These are phyloP conservation scores for Arge pagana DNA, from an alignment of 2,888 invertebrate genomes.

Conservation along the genomic window DNA sequence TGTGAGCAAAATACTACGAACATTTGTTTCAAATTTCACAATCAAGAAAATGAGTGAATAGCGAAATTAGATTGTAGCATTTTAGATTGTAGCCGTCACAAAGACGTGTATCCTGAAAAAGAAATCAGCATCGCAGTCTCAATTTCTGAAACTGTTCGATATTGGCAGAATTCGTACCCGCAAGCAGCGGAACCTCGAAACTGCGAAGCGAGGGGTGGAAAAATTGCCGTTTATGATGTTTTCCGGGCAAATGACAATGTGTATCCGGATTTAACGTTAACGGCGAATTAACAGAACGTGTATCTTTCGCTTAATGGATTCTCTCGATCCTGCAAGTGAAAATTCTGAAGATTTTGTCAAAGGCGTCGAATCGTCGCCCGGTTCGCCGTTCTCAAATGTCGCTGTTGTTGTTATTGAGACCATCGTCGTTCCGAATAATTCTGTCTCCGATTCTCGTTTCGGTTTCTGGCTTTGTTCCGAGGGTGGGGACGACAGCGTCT, in stretches of 20 bases:
- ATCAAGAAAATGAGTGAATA: no score
- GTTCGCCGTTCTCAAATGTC: constrained; percentile 45
- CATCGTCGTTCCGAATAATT: constrained; percentile 35
- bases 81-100: no score
- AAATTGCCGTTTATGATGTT: no score
- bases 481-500: constrained; percentile 36
- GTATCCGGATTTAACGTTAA: not conserved
- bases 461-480: constrained; percentile 35
- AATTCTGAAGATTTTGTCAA: constrained; percentile 41
- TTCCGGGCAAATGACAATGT: not conserved
- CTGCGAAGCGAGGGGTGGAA: no score
- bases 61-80: no score
- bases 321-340: constrained; percentile 45
- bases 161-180: no score
- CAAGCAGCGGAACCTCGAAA: no score
- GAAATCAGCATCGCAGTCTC: no score
- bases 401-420: constrained; percentile 24
- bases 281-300: not conserved
- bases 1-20: no score
- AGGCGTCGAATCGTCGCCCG: constrained; percentile 33
- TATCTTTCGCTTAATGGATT: constrained; percentile 28
- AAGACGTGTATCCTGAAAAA: no score
- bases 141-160: no score
- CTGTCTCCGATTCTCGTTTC: constrained; percentile 33
- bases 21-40: no score